phyloP scores from a whole-genome alignment of 2,797 vertebrate species.

The Xiphophorus birchmanni region DNA sequence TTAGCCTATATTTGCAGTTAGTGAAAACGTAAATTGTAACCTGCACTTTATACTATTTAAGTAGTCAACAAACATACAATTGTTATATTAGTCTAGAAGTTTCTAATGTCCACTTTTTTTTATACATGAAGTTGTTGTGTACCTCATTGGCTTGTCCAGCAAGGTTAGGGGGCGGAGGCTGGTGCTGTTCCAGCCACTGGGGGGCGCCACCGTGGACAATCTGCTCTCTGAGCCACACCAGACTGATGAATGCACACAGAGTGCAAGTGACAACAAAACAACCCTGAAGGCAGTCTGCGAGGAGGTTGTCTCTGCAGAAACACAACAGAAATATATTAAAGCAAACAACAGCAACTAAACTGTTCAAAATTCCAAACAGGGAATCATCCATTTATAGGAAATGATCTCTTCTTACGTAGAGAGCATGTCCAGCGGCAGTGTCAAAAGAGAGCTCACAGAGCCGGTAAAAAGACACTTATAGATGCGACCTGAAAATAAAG shows the following conservation, averaged over 20 bases:
- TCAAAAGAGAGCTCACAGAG: slow-evolving; percentile 99
- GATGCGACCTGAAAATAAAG: slow-evolving; percentile 88
- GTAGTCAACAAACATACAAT: background rate
- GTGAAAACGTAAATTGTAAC: background rate
- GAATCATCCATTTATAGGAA: background rate
- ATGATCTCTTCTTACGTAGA: slow-evolving; percentile 93
- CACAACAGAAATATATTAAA: slow-evolving; percentile 1
- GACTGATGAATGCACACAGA: slow-evolving; percentile 97
- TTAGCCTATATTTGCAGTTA: background rate
- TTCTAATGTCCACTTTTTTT: background rate
- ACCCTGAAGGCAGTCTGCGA: slow-evolving; percentile 98
- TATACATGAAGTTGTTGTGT: background rate
- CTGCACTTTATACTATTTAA: background rate
- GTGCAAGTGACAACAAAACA: slow-evolving; percentile 99
- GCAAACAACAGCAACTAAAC: background rate
- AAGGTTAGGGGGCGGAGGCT: slow-evolving; percentile 87
- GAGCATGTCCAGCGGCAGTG: slow-evolving; percentile 97
- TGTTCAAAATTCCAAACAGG: background rate
- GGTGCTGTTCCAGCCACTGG: slow-evolving; percentile 96
- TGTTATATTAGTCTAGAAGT: background rate
- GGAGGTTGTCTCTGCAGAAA: slow-evolving; percentile 90
- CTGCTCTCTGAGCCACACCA: slow-evolving; percentile 98
- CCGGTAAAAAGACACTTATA: slow-evolving; percentile 99
- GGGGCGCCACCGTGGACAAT: slow-evolving; percentile 97
- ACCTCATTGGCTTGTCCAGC: slow-evolving; percentile 93